phyloP scores from a whole-genome alignment of 2,113 vertebrate genomes.

The Cheilinus undulatus region DNA sequence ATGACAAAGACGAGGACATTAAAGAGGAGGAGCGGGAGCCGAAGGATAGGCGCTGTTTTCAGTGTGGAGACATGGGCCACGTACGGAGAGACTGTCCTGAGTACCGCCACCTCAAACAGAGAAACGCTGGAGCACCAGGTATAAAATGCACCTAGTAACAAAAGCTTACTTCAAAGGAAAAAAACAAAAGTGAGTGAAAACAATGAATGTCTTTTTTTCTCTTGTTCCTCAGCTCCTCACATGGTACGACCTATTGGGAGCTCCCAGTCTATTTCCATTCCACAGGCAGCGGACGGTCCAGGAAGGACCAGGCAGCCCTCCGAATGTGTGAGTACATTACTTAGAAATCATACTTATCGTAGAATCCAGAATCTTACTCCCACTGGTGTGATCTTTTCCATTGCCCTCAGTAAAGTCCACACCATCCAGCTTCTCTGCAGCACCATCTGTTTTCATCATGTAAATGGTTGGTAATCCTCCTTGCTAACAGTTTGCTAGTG shows the following conservation, averaged over 20 bases:
- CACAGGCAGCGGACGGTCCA: constrained; percentile 84
- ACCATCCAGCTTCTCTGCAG: no score
- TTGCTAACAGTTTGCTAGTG: no score
- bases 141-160: neutral
- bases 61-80: constrained; percentile 95
- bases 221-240: constrained; percentile 85
- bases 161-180: neutral
- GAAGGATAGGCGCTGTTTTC: constrained; percentile 95
- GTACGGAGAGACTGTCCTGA: constrained; percentile 96
- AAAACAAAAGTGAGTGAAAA: no score
- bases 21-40: constrained; percentile 94
- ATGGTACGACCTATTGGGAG: constrained; percentile 88
- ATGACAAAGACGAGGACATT: constrained; percentile 91
- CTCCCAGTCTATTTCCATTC: constrained; percentile 90
- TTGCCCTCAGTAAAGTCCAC: no score
- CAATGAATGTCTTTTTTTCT: neutral
- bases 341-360: no score
- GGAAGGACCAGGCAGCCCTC: constrained; percentile 90
- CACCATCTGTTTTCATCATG: no score
- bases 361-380: no score
- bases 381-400: no score
- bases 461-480: no score
- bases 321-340: constrained; percentile 91
- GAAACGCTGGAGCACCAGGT: constrained; percentile 85
- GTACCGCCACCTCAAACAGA: constrained; percentile 92